phyloP scores from a whole-genome alignment of 2,888 invertebrate species.

The Abscondita cerata region DNA sequence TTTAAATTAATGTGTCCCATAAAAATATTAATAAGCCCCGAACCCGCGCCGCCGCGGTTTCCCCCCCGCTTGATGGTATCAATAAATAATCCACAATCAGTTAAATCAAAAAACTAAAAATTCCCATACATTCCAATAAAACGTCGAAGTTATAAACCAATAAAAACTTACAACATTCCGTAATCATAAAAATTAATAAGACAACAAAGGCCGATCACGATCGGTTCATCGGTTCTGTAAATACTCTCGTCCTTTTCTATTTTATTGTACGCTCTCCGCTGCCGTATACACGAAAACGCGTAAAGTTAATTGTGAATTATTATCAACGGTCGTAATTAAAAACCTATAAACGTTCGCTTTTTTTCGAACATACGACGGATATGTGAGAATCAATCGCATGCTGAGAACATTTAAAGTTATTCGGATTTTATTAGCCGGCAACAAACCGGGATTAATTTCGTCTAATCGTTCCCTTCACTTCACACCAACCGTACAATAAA shows the following conservation, averaged over 20 bases:
- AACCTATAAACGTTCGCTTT: conserved; percentile 30
- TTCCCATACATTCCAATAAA: conserved; percentile 34
- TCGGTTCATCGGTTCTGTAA: conserved; percentile 20
- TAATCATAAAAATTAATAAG: conserved; percentile 32
- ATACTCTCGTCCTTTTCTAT: conserved; percentile 18
- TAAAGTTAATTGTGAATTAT: conserved; percentile 25
- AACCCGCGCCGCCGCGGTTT: background rate
- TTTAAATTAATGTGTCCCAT: conserved; percentile 8
- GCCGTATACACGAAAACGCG: conserved; percentile 12
- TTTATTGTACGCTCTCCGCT: background rate
- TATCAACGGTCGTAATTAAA: conserved; percentile 33
- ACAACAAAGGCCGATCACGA: conserved; percentile 24
- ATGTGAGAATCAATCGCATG: conserved; percentile 33
- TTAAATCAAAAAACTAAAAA: conserved; percentile 23
- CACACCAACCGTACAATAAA: too few species aligned
- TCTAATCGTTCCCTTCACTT: too few species aligned
- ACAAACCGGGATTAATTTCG: conserved; percentile 20
- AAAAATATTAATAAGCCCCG: conserved; percentile 15
- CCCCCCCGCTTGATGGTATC: conserved; percentile 5
- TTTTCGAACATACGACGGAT: conserved; percentile 17
- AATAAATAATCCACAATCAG: conserved; percentile 20
- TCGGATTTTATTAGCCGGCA: conserved; percentile 29
- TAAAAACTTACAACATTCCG: conserved; percentile 34
- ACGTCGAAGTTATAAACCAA: conserved; percentile 33
- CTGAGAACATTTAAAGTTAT: conserved; percentile 2